Base-by-base conservation (phyloP, 2,888 invertebrate genomes). In the Mimumesa dahlbomi region DNA sequence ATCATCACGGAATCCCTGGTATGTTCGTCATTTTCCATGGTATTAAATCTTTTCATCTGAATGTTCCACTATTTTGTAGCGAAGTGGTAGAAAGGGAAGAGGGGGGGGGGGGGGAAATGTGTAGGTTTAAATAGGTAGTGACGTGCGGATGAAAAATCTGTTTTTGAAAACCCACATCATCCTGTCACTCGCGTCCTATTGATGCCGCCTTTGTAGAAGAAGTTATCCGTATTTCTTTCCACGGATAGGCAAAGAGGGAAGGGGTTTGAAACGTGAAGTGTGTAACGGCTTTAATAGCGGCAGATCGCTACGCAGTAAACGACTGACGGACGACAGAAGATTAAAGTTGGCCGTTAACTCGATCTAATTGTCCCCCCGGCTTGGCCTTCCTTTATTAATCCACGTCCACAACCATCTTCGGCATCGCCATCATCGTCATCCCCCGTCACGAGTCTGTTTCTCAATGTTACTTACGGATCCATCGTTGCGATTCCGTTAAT, bases 321-420 rank as follows among this genome's bases (percentile, higher is more conserved):
- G 87, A 86, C 86, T 87, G 87, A 88, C 87, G 87, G 89, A 89
- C 87, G 88, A 87, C 88, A 85, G 83, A 85, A 88, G 87, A 88
- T 89, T 89, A 88, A 87, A 87, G 87, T 85, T 88, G 84, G 77
- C 83, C 84, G 85, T 88, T 89, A 89, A 89, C 88, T 89, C 88
- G 89, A 89, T 89, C 86, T 89, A 88, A 89, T 89, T 89, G 89
- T 86, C 83, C 84, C 83, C 83, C 83, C 81, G 68, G 76, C 79
- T 77, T 82, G 85, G 84, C 84, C 85, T 88, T 85, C 83, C 87
- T 85, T 85, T 83, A 85, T 87, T 88, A 88, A 87, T 87, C 85
- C 83, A 83, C 73, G 80, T 79, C 79, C 76, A 79, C 82, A 71
- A 77, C 79, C 77, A 77, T 81, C 81, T 80, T 79, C 73, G 70